These are phyloP conservation scores for Euura lappo DNA, from an alignment of 1,140 invertebrate species.

Conservation along the genomic window DNA sequence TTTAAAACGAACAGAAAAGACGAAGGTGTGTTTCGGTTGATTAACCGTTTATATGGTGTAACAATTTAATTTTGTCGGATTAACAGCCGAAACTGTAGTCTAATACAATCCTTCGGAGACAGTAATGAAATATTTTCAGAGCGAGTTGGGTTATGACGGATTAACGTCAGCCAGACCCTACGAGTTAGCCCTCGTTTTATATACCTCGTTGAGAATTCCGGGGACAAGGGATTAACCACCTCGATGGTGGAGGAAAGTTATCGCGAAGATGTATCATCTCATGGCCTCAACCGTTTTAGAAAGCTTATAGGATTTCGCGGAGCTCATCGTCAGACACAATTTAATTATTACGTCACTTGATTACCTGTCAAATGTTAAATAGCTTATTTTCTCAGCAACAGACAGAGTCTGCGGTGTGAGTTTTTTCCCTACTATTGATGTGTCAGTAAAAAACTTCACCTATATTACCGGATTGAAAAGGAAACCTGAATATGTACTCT, in stretches of 20 bases:
- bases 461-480: background rate
- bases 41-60: background rate
- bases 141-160: background rate
- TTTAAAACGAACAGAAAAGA: too few species aligned
- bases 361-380: too few species aligned
- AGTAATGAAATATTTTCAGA: slow-evolving; percentile 2
- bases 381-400: too few species aligned
- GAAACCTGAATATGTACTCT: background rate
- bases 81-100: background rate
- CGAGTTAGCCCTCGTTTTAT: background rate
- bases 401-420: too few species aligned
- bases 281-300: background rate
- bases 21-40: background rate
- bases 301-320: background rate
- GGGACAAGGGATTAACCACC: background rate
- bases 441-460: too few species aligned
- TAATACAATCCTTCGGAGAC: background rate
- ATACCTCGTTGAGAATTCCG: background rate
- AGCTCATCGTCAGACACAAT: background rate
- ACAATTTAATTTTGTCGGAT: background rate
- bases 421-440: too few species aligned
- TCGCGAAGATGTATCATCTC: background rate
- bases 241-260: slow-evolving; percentile 2
- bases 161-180: background rate
- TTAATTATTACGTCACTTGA: background rate